Percentiles rank a stretch among this genome's conserved stretches.
Conservation (phyloP, 2,113 vertebrate genomes). For the Circaetus cinerascens region DNA sequence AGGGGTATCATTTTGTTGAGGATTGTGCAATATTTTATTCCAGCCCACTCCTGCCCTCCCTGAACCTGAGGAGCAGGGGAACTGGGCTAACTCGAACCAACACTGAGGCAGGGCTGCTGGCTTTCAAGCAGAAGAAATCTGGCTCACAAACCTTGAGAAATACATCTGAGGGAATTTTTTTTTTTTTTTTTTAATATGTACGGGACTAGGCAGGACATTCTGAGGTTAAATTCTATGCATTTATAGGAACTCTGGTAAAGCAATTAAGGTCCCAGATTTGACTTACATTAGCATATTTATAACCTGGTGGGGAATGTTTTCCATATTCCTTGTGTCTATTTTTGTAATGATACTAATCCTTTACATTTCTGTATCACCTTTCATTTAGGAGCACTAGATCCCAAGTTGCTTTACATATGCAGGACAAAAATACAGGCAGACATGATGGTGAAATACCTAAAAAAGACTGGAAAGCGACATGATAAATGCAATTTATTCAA, state of each 20-base stretch:
- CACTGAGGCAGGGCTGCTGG: neutral
- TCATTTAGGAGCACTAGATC: conserved; percentile 26
- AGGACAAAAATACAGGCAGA: conserved; percentile 43
- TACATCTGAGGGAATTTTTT: neutral
- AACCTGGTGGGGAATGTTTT: conserved; percentile 62
- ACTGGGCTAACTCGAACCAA: neutral
- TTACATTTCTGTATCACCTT: conserved; percentile 66
- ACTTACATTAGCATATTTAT: conserved; percentile 62
- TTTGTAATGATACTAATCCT: conserved; percentile 63
- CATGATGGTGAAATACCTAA: neutral
- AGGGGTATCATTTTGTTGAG: neutral
- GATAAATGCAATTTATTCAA: neutral
- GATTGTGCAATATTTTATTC: neutral
- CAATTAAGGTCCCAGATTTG: conserved; percentile 62
- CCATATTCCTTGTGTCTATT: conserved; percentile 64
- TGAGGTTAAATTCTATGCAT: conserved; percentile 62
- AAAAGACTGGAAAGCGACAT: neutral
- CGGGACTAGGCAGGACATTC: neutral
- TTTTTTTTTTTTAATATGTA: neutral
- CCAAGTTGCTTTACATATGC: conserved; percentile 9
- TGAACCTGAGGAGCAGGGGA: neutral
- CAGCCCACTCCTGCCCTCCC: neutral
- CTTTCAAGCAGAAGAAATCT: neutral
- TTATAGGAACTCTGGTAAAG: conserved; percentile 64
- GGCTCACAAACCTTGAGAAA: neutral